phyloP scores from a whole-genome alignment of 2,797 vertebrate species.

The Echeneis naucrates region DNA sequence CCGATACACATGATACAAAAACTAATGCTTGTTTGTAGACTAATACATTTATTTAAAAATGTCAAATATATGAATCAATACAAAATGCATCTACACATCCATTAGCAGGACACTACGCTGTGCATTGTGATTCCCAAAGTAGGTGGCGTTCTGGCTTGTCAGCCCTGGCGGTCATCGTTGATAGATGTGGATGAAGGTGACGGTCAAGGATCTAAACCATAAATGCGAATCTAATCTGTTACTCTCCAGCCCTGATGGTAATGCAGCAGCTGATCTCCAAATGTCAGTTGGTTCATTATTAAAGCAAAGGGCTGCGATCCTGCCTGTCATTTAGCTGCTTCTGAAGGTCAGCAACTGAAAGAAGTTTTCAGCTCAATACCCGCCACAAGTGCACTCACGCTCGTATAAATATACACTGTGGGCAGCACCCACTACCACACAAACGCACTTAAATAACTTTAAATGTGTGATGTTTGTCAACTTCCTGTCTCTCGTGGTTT shows the following conservation, averaged over 20 bases:
- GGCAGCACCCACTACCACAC: constrained; percentile 1
- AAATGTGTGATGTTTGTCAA: constrained; percentile 64
- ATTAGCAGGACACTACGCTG: neutral
- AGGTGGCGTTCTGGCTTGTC: neutral
- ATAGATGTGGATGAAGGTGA: neutral
- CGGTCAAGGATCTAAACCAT: neutral
- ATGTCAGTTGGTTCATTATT: constrained; percentile 77
- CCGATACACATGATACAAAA: neutral
- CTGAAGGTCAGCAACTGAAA: constrained; percentile 75
- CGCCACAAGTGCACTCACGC: constrained; percentile 32
- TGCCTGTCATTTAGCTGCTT: constrained; percentile 62
- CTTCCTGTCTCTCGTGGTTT: constrained; percentile 1
- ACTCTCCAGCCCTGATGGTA: constrained; percentile 43
- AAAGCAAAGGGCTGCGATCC: constrained; percentile 56
- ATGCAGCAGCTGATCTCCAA: constrained; percentile 66
- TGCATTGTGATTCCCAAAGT: neutral
- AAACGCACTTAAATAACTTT: constrained; percentile 48
- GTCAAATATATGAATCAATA: constrained; percentile 27
- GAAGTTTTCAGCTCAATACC: constrained; percentile 62
- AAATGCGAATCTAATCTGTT: constrained; percentile 32
- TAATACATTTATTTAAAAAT: constrained; percentile 18
- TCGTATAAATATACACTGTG: neutral
- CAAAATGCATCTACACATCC: neutral
- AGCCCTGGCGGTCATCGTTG: neutral
- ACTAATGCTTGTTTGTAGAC: neutral